Evolutionary conservation across 2,888 invertebrate genomes (phyloP).

Genomic region (Nowickia ferox): DNA sequence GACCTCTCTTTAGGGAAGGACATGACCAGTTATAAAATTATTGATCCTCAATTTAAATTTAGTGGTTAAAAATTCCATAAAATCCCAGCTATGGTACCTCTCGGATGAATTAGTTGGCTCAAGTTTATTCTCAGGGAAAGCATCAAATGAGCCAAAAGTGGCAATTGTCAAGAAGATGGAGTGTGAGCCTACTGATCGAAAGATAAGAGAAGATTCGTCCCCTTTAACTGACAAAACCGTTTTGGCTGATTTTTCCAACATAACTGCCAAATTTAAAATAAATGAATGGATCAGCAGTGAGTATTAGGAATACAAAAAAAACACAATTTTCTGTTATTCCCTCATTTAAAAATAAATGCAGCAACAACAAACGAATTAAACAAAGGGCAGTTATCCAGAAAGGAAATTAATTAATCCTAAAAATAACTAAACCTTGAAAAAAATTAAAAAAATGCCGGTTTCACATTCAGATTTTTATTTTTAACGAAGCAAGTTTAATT

Average conservation of each 20-base stretch:
- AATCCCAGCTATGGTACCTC: neutral
- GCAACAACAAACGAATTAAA: neutral
- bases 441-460: neutral
- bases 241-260: no score
- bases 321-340: constrained; percentile 53
- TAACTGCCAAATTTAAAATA: no score
- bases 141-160: constrained; percentile 2
- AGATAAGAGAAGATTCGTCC: no score
- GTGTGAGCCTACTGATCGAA: no score
- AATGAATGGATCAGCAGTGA: no score
- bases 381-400: constrained; percentile 20
- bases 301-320: no score
- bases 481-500: neutral
- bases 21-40: neutral
- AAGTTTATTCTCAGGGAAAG: constrained; percentile 7
- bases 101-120: neutral
- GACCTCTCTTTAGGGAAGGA: neutral
- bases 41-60: no score
- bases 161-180: neutral
- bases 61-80: neutral
- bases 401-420: constrained; percentile 10
- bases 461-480: neutral
- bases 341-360: constrained; percentile 55
- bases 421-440: constrained; percentile 49
- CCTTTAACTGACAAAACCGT: no score